Conservation (phyloP, 1,140 invertebrate species). For the Sinella curviseta region DNA sequence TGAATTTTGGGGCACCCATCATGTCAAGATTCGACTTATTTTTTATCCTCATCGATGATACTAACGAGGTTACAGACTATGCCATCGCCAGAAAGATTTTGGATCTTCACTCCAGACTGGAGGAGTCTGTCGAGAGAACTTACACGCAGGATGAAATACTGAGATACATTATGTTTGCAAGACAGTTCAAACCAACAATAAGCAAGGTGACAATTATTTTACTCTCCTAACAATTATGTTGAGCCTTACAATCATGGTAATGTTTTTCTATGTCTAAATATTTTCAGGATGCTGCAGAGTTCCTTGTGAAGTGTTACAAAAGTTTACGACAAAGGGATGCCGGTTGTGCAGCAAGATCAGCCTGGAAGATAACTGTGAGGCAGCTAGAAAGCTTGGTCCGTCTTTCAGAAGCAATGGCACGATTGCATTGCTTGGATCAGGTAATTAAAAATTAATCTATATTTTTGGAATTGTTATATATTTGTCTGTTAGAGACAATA, state of each 20-base stretch:
- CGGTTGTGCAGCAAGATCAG: slow-evolving; percentile 66
- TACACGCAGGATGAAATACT: slow-evolving; percentile 86
- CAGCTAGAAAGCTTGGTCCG: slow-evolving; percentile 97
- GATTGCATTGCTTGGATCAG: slow-evolving; percentile 89
- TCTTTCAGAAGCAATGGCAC: slow-evolving; percentile 92
- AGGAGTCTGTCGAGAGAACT: slow-evolving; percentile 71
- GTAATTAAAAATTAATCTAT: slow-evolving; percentile 58
- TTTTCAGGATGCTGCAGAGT: slow-evolving; percentile 73
- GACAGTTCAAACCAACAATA: slow-evolving; percentile 93
- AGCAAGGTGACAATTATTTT: slow-evolving; percentile 62
- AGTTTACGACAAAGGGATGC: slow-evolving; percentile 80
- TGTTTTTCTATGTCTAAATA: background rate
- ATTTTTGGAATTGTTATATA: background rate
- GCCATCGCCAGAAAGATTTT: slow-evolving; percentile 95
- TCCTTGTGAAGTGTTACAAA: slow-evolving; percentile 87
- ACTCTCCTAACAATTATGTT: too few relatives aligned
- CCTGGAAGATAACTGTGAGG: slow-evolving; percentile 97
- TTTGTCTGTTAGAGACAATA: background rate
- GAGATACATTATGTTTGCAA: slow-evolving; percentile 92
- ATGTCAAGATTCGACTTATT: slow-evolving; percentile 99
- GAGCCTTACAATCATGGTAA: background rate
- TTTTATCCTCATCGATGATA: slow-evolving; percentile 95
- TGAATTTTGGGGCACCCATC: slow-evolving; percentile 89
- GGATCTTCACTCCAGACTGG: slow-evolving; percentile 80
- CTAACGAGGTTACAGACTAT: slow-evolving; percentile 90